Base-by-base conservation (phyloP, 2,888 invertebrate genomes). In the Drosophila pegasa region DNA sequence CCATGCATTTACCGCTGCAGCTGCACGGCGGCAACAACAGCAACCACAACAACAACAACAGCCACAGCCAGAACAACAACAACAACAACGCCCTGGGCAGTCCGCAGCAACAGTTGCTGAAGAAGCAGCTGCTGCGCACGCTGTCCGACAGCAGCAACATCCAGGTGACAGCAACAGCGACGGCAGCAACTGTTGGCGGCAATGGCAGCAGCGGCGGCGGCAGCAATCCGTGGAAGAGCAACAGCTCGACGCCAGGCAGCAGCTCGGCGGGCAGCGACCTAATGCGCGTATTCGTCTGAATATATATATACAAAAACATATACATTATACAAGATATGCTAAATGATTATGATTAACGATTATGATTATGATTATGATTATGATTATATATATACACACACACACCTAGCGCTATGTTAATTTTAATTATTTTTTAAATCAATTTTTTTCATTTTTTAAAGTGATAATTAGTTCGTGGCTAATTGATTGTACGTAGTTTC, bases 231-330 rank as follows among this genome's bases (percentile, higher is more conserved):
- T 85, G 85, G 85, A 85, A 85, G 67, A 77, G 82, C 60, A 72
- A 71, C 60, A 79, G 70, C 47, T 82, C 89, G 35, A 79, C 79
- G 45, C 88, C 89, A 38, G 77, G 79, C 41, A 71, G 74, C 52
- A 74, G 71, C 55, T 66, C 86, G 16, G 50, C 79, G 43, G 64
- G 77, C 67, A 71, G 73, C 72, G 87, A 90, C 82, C 69, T 90
- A 56, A 89, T 89, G 87, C 90, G 90, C 29, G 89, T 89, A 55
- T 87, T 90, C 52, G 89, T 88, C 60, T 89, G 62, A 78, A 61
- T 75, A 41, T 70, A 22, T 47, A 59, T 3, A 52, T 3, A 57
- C 25, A 56, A 14, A 27, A 52, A 35, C 51, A 48, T 20, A 55
- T 8, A 40, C 10, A 43, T 38, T 38, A 58, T 51, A 52, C 47